Evolutionary conservation across 2,113 vertebrate genomes (phyloP).

Genomic region (Guaruba guarouba): DNA sequence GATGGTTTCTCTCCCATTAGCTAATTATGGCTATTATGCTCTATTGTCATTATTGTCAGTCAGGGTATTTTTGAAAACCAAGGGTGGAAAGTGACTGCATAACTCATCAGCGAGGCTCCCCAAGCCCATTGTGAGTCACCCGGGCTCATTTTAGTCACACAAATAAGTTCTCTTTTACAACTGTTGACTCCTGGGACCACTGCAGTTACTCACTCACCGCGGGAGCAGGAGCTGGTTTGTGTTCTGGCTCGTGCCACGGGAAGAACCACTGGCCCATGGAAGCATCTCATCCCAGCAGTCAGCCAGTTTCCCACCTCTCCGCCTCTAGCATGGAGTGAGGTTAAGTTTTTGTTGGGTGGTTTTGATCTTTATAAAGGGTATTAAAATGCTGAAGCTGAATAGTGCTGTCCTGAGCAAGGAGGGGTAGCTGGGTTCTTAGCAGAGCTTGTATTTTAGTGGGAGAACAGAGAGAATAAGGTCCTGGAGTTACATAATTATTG

Average conservation of each 20-base stretch:
- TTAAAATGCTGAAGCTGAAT: neutral
- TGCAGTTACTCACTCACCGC: neutral
- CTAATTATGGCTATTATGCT: conserved; percentile 33
- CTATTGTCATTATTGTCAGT: conserved; percentile 11
- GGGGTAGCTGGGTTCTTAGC: neutral
- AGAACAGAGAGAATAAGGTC: neutral
- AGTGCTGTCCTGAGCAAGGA: neutral
- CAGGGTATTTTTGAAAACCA: conserved; percentile 29
- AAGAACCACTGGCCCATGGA: neutral
- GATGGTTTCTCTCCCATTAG: neutral
- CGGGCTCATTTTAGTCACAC: neutral
- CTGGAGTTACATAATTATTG: neutral
- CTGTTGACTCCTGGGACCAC: neutral
- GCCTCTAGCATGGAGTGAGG: neutral
- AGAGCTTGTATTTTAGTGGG: neutral
- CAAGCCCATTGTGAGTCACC: conserved; percentile 15
- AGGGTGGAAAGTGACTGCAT: conserved; percentile 3
- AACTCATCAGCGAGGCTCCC: conserved; percentile 4
- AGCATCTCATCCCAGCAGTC: neutral
- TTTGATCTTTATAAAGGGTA: neutral
- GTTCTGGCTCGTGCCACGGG: neutral
- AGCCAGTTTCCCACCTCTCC: neutral
- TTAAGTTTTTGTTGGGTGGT: neutral
- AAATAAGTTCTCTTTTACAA: neutral
- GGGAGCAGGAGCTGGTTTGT: neutral